phyloP scores from a whole-genome alignment of 2,113 vertebrate species.

The Brachionichthys hirsutus region DNA sequence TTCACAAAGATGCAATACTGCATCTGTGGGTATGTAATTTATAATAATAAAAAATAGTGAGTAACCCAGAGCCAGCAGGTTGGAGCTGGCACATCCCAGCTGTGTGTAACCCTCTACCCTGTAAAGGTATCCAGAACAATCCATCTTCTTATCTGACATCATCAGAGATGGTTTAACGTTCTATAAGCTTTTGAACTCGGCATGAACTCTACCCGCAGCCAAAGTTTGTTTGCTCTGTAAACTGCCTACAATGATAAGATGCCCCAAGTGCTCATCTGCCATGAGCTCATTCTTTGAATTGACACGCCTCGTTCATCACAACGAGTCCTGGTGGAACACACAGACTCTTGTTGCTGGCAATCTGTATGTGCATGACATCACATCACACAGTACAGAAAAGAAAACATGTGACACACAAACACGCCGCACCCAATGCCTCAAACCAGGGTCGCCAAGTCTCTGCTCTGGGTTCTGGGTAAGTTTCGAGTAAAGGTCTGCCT shows the following conservation, averaged over 20 bases:
- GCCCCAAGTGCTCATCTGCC: constrained; percentile 33
- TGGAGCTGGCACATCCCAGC: constrained; percentile 39
- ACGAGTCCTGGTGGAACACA: constrained; percentile 14
- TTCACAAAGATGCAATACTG: no score
- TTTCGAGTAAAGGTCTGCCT: constrained; percentile 51
- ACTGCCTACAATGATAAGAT: constrained; percentile 28
- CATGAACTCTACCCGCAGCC: constrained; percentile 47
- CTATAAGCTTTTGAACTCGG: constrained; percentile 55
- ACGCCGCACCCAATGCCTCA: constrained; percentile 8
- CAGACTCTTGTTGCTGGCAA: constrained; percentile 8
- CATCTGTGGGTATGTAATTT: no score
- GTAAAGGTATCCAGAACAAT: constrained; percentile 24
- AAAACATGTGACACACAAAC: constrained; percentile 6
- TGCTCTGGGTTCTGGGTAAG: constrained; percentile 30
- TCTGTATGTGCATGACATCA: not conserved
- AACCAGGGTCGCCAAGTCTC: constrained; percentile 27
- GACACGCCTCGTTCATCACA: constrained; percentile 34
- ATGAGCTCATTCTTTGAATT: constrained; percentile 40
- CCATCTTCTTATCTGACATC: constrained; percentile 48
- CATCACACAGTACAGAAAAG: constrained; percentile 2
- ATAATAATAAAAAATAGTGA: no score
- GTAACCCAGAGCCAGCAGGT: no score
- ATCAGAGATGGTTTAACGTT: constrained; percentile 62
- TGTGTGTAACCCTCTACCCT: constrained; percentile 48
- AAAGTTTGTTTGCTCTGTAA: constrained; percentile 47